A percentile compares a stretch with the other conserved stretches of the same genome.
These are phyloP conservation scores for Acleris laterana DNA, from an alignment of 2,888 invertebrate genomes.

Conservation along the genomic window DNA sequence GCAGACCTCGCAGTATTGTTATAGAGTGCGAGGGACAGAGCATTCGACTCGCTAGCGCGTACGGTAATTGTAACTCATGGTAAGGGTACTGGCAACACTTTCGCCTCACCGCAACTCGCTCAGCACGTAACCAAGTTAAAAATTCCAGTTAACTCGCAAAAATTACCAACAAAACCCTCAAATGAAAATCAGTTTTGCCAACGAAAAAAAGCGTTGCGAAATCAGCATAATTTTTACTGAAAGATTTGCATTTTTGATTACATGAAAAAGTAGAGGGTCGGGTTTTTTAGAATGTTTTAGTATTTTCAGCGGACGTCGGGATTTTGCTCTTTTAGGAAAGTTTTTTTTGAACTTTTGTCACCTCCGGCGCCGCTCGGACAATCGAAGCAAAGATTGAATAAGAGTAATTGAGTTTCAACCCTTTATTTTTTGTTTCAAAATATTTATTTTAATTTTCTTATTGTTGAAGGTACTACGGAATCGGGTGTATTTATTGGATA, in stretches of 20 bases:
- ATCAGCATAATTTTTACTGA: slow-evolving; percentile 57
- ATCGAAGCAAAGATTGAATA: slow-evolving; percentile 18
- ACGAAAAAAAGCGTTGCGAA: slow-evolving; percentile 46
- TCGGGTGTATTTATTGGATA: too few species aligned
- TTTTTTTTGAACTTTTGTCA: slow-evolving; percentile 31
- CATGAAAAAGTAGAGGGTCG: slow-evolving; percentile 54
- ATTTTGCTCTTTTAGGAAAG: slow-evolving; percentile 16
- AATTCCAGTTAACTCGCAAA: slow-evolving; percentile 44
- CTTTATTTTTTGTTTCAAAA: slow-evolving; percentile 11
- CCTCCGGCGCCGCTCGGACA: slow-evolving; percentile 23
- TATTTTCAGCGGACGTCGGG: slow-evolving; percentile 18
- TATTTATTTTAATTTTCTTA: slow-evolving; percentile 4
- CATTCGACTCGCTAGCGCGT: too few species aligned
- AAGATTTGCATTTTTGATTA: slow-evolving; percentile 73
- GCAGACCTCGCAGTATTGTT: too few species aligned
- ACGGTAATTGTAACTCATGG: too few species aligned
- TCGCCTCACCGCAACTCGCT: slow-evolving; percentile 18
- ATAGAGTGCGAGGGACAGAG: too few species aligned
- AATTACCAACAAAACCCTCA: slow-evolving; percentile 45
- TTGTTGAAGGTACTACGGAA: not conserved
- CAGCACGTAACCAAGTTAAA: slow-evolving; percentile 43
- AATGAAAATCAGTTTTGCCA: slow-evolving; percentile 44
- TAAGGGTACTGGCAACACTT: too few species aligned
- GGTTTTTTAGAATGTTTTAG: slow-evolving; percentile 42
- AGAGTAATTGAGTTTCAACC: slow-evolving; percentile 19